phyloP scores from a whole-genome alignment of 2,888 invertebrate species.

The Mythimna pallens region DNA sequence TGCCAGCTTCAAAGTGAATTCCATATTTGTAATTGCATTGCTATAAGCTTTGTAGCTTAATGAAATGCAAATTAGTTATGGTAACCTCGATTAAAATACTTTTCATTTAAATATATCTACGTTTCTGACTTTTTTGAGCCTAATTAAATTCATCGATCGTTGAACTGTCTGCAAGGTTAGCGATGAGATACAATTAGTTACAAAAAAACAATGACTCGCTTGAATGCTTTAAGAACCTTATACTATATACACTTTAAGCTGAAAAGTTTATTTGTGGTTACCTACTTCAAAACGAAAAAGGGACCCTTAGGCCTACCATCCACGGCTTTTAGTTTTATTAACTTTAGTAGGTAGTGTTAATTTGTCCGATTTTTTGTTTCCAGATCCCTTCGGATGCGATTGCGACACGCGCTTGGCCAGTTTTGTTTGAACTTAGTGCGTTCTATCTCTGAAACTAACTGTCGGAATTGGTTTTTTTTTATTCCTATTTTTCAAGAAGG shows the following conservation, averaged over 20 bases:
- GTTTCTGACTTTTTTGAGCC: constrained; percentile 30
- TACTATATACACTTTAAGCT: constrained; percentile 6
- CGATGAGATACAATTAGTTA: constrained; percentile 22
- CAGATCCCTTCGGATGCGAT: no score
- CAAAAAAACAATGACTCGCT: constrained; percentile 53
- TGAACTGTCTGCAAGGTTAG: constrained; percentile 35
- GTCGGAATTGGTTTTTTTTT: no score
- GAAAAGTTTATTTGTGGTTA: background rate
- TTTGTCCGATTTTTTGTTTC: no score
- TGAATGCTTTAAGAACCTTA: constrained; percentile 35
- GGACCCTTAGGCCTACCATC: no score
- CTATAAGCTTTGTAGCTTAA: constrained; percentile 38
- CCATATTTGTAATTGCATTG: constrained; percentile 61
- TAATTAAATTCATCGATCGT: constrained; percentile 38
- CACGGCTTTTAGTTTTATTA: no score
- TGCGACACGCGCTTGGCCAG: no score
- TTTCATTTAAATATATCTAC: constrained; percentile 20
- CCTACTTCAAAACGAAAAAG: no score
- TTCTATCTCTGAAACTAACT: background rate
- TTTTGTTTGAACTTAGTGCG: background rate
- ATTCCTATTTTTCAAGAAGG: background rate
- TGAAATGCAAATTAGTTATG: constrained; percentile 44
- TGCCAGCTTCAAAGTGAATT: constrained; percentile 53
- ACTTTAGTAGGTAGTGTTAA: no score
- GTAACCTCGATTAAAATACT: constrained; percentile 23